Evolutionary conservation across 2,888 invertebrate species (phyloP), one percentile per base, ranked within the genome.

Genomic region (Cosmopolites sordidus): DNA sequence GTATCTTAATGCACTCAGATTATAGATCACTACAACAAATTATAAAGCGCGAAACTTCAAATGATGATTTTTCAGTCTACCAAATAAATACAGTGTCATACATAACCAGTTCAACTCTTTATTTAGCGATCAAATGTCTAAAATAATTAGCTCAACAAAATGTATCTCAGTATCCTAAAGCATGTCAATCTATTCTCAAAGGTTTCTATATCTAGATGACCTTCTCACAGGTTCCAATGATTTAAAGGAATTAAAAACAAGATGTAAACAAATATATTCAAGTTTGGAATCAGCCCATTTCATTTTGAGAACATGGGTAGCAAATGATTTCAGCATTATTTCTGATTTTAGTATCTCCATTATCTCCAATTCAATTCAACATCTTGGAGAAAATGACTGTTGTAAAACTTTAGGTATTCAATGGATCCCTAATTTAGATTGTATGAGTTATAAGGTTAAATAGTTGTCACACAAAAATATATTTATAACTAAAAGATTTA

Each of bases 41-140:
- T n/a, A n/a, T n/a, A n/a, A n/a, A n/a, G n/a, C n/a, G n/a, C n/a
- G n/a, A n/a, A n/a, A n/a, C n/a, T n/a, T n/a, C n/a, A n/a, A n/a
- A n/a, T n/a, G n/a, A n/a, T n/a, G n/a, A n/a, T n/a, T n/a, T n/a
- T n/a, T n/a, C n/a, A n/a, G n/a, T n/a, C n/a, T n/a, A n/a, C n/a
- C n/a, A n/a, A n/a, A n/a, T n/a, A n/a, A n/a, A n/a, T n/a, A n/a
- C n/a, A n/a, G n/a, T 71, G 2, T 71, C 27, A 27, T 27, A 27
- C 9, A 9, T 5, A 27, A 27, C 27, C 27, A 9, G 6, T 6
- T 27, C 27, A 6, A 9, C 27, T 5, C 27, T 9, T 6, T 27
- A 6, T 27, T 27, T 27, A 9, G 27, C 27, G 5, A 58, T 59
- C 0, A 17, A 64, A 22, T 60, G 58, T 15, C 43, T 68, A 9